Evolutionary conservation across 2,113 vertebrate species (phyloP), one percentile per base, ranked within the genome.

Genomic region (Grammomys surdaster): DNA sequence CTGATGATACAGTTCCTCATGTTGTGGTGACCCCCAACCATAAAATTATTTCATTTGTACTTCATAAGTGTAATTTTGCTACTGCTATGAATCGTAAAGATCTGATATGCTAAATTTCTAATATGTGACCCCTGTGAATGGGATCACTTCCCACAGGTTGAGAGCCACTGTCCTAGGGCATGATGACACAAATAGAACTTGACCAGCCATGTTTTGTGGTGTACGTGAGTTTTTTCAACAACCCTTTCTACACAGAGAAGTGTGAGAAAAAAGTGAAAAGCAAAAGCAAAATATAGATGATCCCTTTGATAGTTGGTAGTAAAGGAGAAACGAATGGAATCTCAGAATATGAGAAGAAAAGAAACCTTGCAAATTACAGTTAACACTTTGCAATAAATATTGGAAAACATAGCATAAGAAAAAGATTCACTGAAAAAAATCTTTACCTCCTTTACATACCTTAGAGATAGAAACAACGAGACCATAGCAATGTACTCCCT

Each of bases 391-490:
- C 8, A 97, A 40, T 76, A 48, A 88, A 72, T 60, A 70, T 36
- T 80, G 43, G 5, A 54, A 20, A 88, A 28, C n/a, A 58, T 60
- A 80, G 7, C 16, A 63, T 28, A 90, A 26, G 2, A 20, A 95
- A 94, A 93, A 91, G 19, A 90, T 51, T 85, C 28, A 16, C 84
- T 92, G 63, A 65, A 65, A 28, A 65, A 11, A 65, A 9, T 28
- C 72, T 95, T 97, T 88, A 88, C 72, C 90, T 96, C 36, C 58
- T 89, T 48, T 88, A 92, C 54, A 91, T 95, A 96, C 43, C 90
- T 97, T 67, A 90, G 4, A 92, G 58, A 93, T 40, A 95, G 81
- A 46, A 97, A 95, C 63, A 96, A 96, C 93, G 69, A 96, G 94
- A 95, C 84, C 90, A 96, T 69, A 95, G 51, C 36, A 94, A 90